These are phyloP conservation scores for Dryomyza anilis DNA, from an alignment of 2,888 invertebrate genomes.

Conservation along the genomic window DNA sequence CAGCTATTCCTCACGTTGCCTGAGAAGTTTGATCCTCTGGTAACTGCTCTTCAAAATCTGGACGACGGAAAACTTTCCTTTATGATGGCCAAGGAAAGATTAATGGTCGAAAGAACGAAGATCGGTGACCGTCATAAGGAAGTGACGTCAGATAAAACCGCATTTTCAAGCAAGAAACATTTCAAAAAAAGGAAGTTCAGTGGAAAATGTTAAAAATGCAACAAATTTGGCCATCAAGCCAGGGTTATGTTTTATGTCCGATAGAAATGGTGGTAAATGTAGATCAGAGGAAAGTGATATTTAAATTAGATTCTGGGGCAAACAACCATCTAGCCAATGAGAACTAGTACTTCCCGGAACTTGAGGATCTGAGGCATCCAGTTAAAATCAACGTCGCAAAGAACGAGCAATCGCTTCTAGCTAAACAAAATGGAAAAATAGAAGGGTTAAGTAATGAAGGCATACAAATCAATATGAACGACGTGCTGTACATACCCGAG, in stretches of 20 bases:
- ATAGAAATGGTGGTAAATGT: neutral
- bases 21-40: slow-evolving; percentile 21
- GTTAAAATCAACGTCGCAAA: no score
- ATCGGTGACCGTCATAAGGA: no score
- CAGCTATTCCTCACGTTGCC: slow-evolving; percentile 16
- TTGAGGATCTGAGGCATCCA: no score
- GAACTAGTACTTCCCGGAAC: no score
- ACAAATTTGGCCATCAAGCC: slow-evolving; percentile 1
- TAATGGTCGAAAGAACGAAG: neutral
- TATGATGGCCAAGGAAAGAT: neutral
- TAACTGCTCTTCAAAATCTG: slow-evolving; percentile 6
- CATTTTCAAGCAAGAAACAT: neutral
- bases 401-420: no score
- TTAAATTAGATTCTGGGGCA: no score
- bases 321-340: no score
- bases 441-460: neutral
- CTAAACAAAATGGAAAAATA: neutral
- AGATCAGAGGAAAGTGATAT: neutral
- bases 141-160: no score
- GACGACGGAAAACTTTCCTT: neutral
- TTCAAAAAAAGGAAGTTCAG: neutral
- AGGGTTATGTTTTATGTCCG: neutral
- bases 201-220: no score
- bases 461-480: neutral
- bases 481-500: neutral